A percentile compares a stretch with the other conserved stretches of the same genome.
Evolutionary conservation across 2,113 vertebrate species (phyloP).

Genomic region (Zosterops borbonicus): DNA sequence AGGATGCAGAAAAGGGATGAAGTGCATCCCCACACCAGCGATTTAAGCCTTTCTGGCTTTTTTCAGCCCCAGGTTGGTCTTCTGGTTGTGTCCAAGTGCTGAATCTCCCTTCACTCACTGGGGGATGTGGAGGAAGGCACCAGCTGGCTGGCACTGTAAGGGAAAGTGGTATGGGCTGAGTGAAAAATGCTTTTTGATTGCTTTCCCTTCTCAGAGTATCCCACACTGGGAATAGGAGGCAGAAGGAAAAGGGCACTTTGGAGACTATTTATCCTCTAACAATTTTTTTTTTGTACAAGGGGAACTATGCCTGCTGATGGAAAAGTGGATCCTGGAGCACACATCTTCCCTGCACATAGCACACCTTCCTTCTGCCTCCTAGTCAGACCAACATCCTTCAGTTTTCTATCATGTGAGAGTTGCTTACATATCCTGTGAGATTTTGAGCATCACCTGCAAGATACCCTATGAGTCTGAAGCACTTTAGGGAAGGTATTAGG

Average conservation of each 20-base stretch:
- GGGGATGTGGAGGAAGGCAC: not conserved
- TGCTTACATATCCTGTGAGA: not conserved
- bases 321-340: not conserved
- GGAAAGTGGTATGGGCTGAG: not conserved
- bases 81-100: not conserved
- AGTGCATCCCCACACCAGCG: fast-evolving
- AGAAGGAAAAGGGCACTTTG: not conserved
- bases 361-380: not conserved
- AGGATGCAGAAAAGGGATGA: not conserved
- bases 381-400: not conserved
- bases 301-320: not conserved
- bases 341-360: not conserved
- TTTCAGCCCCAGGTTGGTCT: not conserved
- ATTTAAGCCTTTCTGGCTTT: not conserved
- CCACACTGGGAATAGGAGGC: not conserved
- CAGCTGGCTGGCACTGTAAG: not conserved
- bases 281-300: not conserved
- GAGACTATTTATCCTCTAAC: not conserved
- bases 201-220: not conserved
- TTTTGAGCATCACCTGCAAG: not conserved
- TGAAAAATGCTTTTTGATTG: not conserved
- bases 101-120: fast-evolving
- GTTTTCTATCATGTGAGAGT: not conserved
- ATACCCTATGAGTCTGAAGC: not conserved
- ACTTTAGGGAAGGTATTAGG: not conserved